Base-by-base conservation (phyloP, 2,113 vertebrate species). In the Oophaga pumilio region DNA sequence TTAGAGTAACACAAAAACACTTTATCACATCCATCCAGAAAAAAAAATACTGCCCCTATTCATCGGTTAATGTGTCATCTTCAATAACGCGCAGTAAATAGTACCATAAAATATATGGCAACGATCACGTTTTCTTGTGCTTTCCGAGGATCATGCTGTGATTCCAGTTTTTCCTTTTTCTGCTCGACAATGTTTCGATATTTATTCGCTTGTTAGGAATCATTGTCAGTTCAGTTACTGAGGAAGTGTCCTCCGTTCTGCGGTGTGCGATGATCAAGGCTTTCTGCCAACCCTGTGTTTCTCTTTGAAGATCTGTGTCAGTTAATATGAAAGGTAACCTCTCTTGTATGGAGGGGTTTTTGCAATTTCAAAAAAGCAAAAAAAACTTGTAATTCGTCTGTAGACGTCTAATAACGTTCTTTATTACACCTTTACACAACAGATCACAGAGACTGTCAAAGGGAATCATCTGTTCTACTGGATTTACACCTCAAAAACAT, bases 1-100 rank as follows among this genome's bases (percentile, higher is more conserved):
- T 82, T 64, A 62, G 57, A 62, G 79, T 82, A 60, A 80, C 78
- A 80, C 26, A 60, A 17, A 57, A 62, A 59, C 78, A 43, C 56
- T 80, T 80, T 33, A 82, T 82, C 28, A 82, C 59, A 64, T 82
- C 79, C 20, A 82, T 82, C 18, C 56, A 50, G 56, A 60, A 53
- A 57, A 69, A 33, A 20, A 84, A 73, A 73, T 82, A 74, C 24
- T 59, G 52, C 53, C 20, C 66, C 53, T 84, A 28, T 73, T 73
- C 66, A 57, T 73, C n/a, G 17, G 24, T 57, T 69, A 84, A 57
- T 84, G 66, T 84, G 68, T 73, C 28, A 10, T 33, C 66, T 57
- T n/a, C 50, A 73, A 56, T 84, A 73, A 57, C 22, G 14, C 9
- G 7, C 15, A 18, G 68, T 71, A 56, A 73, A 84, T 84, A 74